Conservation (phyloP, 1,140 invertebrate genomes). For the Drosophila tristis region DNA sequence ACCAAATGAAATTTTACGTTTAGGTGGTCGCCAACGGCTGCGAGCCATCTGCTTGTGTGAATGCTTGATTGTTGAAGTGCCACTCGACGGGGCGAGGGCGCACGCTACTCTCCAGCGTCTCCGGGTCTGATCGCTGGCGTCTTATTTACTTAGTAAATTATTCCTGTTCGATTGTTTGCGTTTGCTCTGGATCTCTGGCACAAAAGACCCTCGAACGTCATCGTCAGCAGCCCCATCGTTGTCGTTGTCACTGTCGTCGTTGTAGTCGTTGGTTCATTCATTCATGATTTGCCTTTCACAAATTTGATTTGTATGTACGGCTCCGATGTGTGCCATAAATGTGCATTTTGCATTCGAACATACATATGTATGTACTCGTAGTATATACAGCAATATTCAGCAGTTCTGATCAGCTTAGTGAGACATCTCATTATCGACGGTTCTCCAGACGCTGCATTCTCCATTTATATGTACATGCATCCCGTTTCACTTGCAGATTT, state of each 20-base stretch:
- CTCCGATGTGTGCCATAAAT: slow-evolving; percentile 14
- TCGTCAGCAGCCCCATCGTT: slow-evolving; percentile 56
- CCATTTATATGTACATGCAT: neutral
- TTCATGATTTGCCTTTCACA: slow-evolving; percentile 79
- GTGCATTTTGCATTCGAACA: slow-evolving; percentile 52
- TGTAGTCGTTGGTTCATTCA: slow-evolving; percentile 53
- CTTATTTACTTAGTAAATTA: slow-evolving; percentile 82
- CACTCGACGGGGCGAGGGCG: slow-evolving; percentile 78
- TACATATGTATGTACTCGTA: slow-evolving; percentile 9
- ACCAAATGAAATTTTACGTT: slow-evolving; percentile 76
- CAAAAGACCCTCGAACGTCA: slow-evolving; percentile 78
- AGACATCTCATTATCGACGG: slow-evolving; percentile 58
- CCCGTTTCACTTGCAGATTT: slow-evolving; percentile 35
- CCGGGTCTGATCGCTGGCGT: slow-evolving; percentile 42
- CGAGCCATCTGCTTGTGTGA: slow-evolving; percentile 79
- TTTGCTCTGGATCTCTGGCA: slow-evolving; percentile 80
- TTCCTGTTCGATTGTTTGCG: slow-evolving; percentile 81
- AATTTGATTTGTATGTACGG: slow-evolving; percentile 46
- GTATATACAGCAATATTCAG: slow-evolving; percentile 16
- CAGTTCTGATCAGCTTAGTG: slow-evolving; percentile 56
- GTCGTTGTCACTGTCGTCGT: slow-evolving; percentile 14
- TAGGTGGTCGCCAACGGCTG: slow-evolving; percentile 74
- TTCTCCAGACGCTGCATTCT: slow-evolving; percentile 24
- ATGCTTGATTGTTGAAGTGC: slow-evolving; percentile 83
- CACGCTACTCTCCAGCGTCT: slow-evolving; percentile 69